Base-by-base conservation (phyloP, 92 coral and sea anemone species). In the Porites divaricata region DNA sequence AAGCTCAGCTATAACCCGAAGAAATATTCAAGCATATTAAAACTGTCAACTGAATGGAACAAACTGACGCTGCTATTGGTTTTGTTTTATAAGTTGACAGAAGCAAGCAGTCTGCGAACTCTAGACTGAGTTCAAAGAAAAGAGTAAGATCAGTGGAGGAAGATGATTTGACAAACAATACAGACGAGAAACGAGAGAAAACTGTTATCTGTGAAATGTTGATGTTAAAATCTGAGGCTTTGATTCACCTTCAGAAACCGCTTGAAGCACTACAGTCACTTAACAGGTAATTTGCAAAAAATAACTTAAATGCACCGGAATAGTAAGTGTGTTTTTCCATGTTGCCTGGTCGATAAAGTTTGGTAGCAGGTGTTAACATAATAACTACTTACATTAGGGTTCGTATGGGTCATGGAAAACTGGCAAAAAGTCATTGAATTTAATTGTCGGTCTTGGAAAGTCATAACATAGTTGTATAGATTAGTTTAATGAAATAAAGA, bases 201-300 rank as follows among this genome's bases (percentile, higher is more conserved):
- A 11, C 72, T 14, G 71, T 50, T 2, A 7, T 62, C 23, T 76
- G 77, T 28, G 81, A 75, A 16, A 28, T 91, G 54, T 50, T 85
- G 41, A 74, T 92, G 79, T 88, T 86, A 62, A 88, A 92, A 86
- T 89, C 94, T 1, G 92, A 84, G 67, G 94, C 92, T 19, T 63
- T 89, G 77, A 77, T 70, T 35, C 89, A 88, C 19, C 89, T 92
- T 63, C 81, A 91, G 24, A 85, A 63, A 70, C 89, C 94, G 24
- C 51, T 94, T 57, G 85, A 88, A 69, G 95, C 98, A 21, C 62
- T 88, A 20, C 92, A 85, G 54, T 87, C 85, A 15, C 85, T 92
- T 6, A 90, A 90, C 72, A 93, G 91, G 98, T 94, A 62, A 22
- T 67, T n/a, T 79, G 61, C 25, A 16, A 15, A 50, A 16, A 17